Conservation (phyloP, 2,888 invertebrate genomes). For the Melangyna quadrimaculata region DNA sequence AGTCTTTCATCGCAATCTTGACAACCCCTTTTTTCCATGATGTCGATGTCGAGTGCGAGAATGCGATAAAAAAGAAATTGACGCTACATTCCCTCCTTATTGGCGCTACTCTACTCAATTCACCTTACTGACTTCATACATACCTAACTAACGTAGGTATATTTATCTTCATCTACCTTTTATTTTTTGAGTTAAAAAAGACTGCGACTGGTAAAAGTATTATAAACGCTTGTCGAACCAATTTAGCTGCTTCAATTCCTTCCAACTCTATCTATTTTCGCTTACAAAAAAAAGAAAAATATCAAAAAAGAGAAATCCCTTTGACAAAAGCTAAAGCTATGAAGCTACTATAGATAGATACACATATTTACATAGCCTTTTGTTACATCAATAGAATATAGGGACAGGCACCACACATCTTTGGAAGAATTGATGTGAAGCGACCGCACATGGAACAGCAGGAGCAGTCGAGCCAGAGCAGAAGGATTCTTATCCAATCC, state of each 20-base stretch:
- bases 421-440: slow-evolving; percentile 46
- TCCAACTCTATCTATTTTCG: slow-evolving; percentile 64
- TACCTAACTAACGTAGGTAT: too few species aligned
- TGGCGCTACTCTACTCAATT: neutral
- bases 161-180: neutral
- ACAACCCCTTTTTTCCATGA: neutral
- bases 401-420: slow-evolving; percentile 34
- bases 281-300: slow-evolving; percentile 6
- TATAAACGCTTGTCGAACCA: slow-evolving; percentile 67
- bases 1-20: slow-evolving; percentile 6
- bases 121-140: neutral
- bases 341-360: slow-evolving; percentile 23
- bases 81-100: slow-evolving; percentile 1
- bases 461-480: neutral
- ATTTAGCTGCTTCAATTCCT: slow-evolving; percentile 67
- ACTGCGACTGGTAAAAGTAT: slow-evolving; percentile 24
- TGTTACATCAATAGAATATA: slow-evolving; percentile 36
- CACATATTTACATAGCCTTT: slow-evolving; percentile 55
- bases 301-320: slow-evolving; percentile 24
- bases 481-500: slow-evolving; percentile 17
- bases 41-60: slow-evolving; percentile 13
- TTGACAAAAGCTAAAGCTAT: slow-evolving; percentile 51
- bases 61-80: slow-evolving; percentile 22
- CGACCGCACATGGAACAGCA: slow-evolving; percentile 40
- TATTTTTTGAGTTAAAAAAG: neutral